Conservation (phyloP, 64 coral and sea anemone genomes). For the Montipora efflorescens region DNA sequence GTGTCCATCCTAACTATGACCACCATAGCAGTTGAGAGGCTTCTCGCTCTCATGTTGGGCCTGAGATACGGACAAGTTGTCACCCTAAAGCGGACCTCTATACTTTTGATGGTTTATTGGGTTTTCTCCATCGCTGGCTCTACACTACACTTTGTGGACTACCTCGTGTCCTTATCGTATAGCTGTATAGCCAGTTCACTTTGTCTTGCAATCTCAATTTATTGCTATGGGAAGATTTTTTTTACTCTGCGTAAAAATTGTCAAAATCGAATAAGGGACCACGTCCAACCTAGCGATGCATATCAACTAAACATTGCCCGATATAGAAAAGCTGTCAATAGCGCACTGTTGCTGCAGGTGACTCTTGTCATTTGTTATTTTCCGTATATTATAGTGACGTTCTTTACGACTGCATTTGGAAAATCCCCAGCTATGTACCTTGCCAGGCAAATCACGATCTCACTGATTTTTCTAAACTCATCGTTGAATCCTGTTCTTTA, state of each 20-base stretch:
- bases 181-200: background rate
- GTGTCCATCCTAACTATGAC: conserved; percentile 10
- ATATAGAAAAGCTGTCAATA: conserved; percentile 24
- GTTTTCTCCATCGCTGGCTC: background rate
- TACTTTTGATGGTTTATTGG: background rate
- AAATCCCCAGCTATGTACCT: background rate
- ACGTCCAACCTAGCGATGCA: background rate
- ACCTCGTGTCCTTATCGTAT: background rate
- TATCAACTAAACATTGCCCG: background rate
- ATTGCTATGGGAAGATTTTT: conserved; percentile 4
- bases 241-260: background rate
- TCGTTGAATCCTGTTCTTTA: background rate
- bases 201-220: background rate
- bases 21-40: background rate
- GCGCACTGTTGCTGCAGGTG: conserved; percentile 16
- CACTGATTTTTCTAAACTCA: background rate
- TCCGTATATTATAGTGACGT: background rate
- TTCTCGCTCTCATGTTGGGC: background rate
- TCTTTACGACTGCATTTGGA: background rate
- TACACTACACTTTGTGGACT: background rate
- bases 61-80: conserved; percentile 34
- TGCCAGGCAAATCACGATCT: background rate
- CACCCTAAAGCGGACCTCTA: background rate
- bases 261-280: background rate
- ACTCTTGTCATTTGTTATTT: conserved; percentile 9